Conservation (phyloP, 2,113 vertebrate genomes). For the Mormyrus iriodes region DNA sequence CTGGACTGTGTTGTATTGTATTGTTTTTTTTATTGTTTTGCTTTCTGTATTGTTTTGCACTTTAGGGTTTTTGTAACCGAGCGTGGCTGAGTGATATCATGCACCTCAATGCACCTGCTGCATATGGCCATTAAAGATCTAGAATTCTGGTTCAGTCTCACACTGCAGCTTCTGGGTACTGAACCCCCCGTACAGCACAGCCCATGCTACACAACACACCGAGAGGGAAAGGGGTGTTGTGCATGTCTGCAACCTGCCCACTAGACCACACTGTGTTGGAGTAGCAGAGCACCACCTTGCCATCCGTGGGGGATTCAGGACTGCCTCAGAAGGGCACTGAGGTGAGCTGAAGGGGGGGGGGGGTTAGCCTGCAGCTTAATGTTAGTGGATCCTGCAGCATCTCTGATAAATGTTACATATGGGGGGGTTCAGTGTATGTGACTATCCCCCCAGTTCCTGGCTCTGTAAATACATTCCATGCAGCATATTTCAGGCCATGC, state of each 20-base stretch:
- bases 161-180: background rate
- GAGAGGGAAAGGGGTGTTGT: background rate
- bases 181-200: background rate
- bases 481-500: slow-evolving; percentile 67
- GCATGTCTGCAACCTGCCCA: background rate
- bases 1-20: background rate
- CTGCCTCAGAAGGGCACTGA: background rate
- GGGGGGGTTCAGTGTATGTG: slow-evolving; percentile 16
- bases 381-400: background rate
- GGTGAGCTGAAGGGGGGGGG: background rate
- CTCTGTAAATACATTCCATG: slow-evolving; percentile 50
- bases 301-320: background rate
- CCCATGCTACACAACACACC: background rate
- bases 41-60: background rate
- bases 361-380: background rate
- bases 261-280: background rate
- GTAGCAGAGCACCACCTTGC: background rate
- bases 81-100: background rate
- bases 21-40: background rate
- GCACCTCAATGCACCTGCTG: background rate
- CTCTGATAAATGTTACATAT: background rate
- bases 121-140: background rate
- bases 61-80: background rate
- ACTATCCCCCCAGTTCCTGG: slow-evolving; percentile 26
- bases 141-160: background rate